These are phyloP conservation scores for Neosilurus mollespiculum DNA, from an alignment of 2,797 vertebrate genomes.

Conservation along the genomic window DNA sequence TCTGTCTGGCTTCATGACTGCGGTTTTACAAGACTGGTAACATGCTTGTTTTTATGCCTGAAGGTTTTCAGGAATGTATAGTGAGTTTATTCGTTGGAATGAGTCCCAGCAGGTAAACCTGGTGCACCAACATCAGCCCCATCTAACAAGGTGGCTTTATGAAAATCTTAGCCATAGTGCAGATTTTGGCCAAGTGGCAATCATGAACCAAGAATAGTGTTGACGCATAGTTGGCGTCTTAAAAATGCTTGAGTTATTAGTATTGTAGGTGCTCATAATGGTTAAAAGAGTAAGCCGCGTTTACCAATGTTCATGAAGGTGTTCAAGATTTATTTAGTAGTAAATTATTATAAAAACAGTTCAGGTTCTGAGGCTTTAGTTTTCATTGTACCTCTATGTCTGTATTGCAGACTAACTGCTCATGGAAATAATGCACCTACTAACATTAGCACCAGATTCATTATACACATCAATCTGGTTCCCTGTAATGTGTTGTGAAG, in stretches of 20 bases:
- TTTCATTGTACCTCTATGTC: not conserved
- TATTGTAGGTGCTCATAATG: not conserved
- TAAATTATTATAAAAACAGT: not conserved
- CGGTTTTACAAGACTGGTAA: conserved; percentile 37
- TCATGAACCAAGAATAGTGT: not conserved
- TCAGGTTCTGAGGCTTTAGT: not conserved
- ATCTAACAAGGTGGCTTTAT: not conserved
- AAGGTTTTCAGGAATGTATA: not conserved
- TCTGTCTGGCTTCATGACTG: conserved; percentile 25
- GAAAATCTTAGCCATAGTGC: not conserved
- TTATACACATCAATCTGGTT: not conserved
- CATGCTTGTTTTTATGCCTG: not conserved
- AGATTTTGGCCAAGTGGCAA: not conserved
- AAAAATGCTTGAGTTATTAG: not conserved
- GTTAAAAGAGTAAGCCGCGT: not conserved
- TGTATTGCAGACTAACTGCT: not conserved
- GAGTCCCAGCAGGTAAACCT: not conserved
- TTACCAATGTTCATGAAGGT: not conserved
- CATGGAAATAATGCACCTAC: not conserved
- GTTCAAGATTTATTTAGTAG: not conserved
- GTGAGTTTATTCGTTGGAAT: not conserved
- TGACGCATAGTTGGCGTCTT: not conserved
- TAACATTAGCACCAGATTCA: not conserved
- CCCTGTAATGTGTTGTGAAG: not conserved
- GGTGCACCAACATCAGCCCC: not conserved